phyloP scores from a whole-genome alignment of 2,888 invertebrate species.

The Archips xylosteana region DNA sequence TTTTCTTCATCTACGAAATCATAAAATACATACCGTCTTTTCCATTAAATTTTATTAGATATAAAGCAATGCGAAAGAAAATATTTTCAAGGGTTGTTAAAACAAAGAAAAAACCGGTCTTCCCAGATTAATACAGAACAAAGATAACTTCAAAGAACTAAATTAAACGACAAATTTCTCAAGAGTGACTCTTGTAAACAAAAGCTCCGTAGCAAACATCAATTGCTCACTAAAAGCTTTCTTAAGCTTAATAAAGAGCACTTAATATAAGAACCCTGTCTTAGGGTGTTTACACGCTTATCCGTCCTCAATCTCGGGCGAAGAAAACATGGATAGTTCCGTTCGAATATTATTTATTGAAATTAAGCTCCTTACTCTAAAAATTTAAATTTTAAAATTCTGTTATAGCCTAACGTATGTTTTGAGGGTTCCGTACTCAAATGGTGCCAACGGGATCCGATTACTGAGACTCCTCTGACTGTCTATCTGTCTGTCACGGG shows the following conservation, averaged over 20 bases:
- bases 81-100: slow-evolving; percentile 19
- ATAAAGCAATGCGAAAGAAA: not conserved
- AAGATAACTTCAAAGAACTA: slow-evolving; percentile 28
- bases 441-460: too few species aligned
- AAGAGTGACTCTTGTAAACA: slow-evolving; percentile 28
- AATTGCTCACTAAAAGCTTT: slow-evolving; percentile 36
- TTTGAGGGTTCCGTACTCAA: too few species aligned
- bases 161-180: slow-evolving; percentile 25
- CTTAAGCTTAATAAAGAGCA: slow-evolving; percentile 36
- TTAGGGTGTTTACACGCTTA: slow-evolving; percentile 17
- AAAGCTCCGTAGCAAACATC: slow-evolving; percentile 30
- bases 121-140: slow-evolving; percentile 17
- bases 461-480: too few species aligned
- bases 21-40: not conserved
- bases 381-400: too few species aligned
- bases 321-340: not conserved
- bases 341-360: too few species aligned
- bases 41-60: not conserved
- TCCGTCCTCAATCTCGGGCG: not conserved
- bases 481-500: too few species aligned
- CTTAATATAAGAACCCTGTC: slow-evolving; percentile 32
- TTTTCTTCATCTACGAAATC: too few species aligned
- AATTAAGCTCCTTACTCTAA: too few species aligned
- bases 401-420: too few species aligned
- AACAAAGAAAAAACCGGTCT: slow-evolving; percentile 14